These are phyloP conservation scores for Pantelozetes paolii DNA, from an alignment of 2,888 invertebrate genomes.

Conservation along the genomic window DNA sequence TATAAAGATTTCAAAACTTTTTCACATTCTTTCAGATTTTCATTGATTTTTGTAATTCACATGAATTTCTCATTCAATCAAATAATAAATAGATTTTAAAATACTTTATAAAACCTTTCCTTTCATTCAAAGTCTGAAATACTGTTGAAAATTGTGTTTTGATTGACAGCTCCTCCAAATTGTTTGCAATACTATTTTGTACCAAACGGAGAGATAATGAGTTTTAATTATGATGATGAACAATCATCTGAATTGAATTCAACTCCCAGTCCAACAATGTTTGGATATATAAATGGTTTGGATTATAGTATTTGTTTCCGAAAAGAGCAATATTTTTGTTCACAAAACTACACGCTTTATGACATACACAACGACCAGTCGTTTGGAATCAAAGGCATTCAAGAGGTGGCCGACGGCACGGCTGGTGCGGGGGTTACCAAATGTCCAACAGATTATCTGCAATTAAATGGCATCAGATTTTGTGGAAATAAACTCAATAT, in stretches of 20 bases:
- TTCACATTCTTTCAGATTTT: background rate
- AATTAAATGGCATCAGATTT: slow-evolving; percentile 45
- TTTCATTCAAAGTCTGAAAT: background rate
- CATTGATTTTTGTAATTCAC: background rate
- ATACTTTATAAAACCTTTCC: background rate
- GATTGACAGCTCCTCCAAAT: slow-evolving; percentile 44
- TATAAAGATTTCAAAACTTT: background rate
- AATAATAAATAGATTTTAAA: slow-evolving; percentile 2
- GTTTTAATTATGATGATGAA: slow-evolving; percentile 83
- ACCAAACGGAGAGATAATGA: slow-evolving; percentile 72
- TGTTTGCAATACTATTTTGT: slow-evolving; percentile 76
- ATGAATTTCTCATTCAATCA: background rate
- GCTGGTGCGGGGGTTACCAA: slow-evolving; percentile 42
- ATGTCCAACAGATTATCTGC: slow-evolving; percentile 45
- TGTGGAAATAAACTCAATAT: slow-evolving; percentile 47
- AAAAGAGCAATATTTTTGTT: slow-evolving; percentile 79
- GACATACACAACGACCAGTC: slow-evolving; percentile 18
- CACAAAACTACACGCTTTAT: slow-evolving; percentile 56
- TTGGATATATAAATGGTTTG: slow-evolving; percentile 66
- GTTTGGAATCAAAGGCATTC: background rate
- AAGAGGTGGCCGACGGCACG: slow-evolving; percentile 34
- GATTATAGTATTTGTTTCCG: slow-evolving; percentile 81
- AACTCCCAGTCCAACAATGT: too few relatives aligned
- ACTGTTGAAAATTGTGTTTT: background rate
- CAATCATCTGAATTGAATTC: background rate